Evolutionary conservation across 1,140 invertebrate species (phyloP).

Genomic region (Aphelenchoides fujianensis): DNA sequence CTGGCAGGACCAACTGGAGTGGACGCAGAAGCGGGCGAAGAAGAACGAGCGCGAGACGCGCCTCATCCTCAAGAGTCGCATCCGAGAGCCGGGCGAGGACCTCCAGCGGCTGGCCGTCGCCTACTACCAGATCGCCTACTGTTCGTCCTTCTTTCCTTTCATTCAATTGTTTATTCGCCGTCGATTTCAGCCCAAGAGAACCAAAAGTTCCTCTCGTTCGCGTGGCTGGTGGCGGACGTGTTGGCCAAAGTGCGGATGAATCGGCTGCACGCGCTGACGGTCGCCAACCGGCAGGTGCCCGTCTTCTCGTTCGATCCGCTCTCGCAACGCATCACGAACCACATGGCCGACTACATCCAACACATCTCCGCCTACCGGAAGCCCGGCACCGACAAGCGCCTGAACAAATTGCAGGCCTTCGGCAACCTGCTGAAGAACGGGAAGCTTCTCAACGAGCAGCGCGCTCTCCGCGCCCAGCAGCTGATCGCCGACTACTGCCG

Average conservation of each 20-base stretch:
- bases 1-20: slow-evolving; percentile 16
- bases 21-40: not conserved
- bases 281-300: not conserved
- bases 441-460: not conserved
- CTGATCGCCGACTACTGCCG: not conserved
- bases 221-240: slow-evolving; percentile 44
- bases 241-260: slow-evolving; percentile 24
- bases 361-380: slow-evolving; percentile 12
- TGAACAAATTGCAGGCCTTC: slow-evolving; percentile 33
- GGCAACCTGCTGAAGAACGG: not conserved
- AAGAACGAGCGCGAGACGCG: slow-evolving; percentile 6
- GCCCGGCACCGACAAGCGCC: slow-evolving; percentile 16
- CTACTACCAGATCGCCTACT: slow-evolving; percentile 35
- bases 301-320: slow-evolving; percentile 43
- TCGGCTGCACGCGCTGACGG: slow-evolving; percentile 21
- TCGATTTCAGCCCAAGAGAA: not conserved
- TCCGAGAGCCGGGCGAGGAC: slow-evolving; percentile 35
- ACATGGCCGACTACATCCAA: slow-evolving; percentile 38
- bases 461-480: not conserved
- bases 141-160: slow-evolving; percentile 23
- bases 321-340: slow-evolving; percentile 11
- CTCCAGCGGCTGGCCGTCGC: slow-evolving; percentile 35
- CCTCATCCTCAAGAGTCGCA: not conserved
- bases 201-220: slow-evolving; percentile 37
- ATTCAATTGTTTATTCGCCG: not conserved